Base-by-base conservation (phyloP, 2,797 vertebrate genomes). In the Microctenopoma stevenorrisi region DNA sequence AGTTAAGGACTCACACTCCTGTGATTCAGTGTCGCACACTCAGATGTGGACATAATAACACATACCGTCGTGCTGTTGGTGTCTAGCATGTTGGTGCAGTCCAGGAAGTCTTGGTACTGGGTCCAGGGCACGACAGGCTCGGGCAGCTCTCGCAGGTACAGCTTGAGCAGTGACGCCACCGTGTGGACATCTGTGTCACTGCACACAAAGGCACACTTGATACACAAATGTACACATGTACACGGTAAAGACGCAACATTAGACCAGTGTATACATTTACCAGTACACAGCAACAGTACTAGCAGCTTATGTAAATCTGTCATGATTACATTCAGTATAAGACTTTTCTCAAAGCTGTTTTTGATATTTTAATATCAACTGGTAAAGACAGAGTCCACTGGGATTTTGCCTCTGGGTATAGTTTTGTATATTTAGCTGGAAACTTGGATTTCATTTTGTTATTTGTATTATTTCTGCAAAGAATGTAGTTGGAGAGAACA, bases 121-220 rank as follows among this genome's bases (percentile, higher is more conserved):
- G 72, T 86, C 96, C 97, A 99, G 16, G 98, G 98, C 25, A 99
- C 91, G 0, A 96, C 96, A 0, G 98, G 98, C 81, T 98, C 95
- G 0, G 98, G 98, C 11, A 99, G 95, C 89, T 99, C 98, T 11
- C 98, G 90, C 73, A 99, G 94, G 88, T 99, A 99, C 66, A 99
- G 93, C 69, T 99, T 99, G 69, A 99, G 86, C 73, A 99, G 92
- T 1, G 98, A 99, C 10, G 96, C 97, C 90, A 99, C 98, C 0
- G 98, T 99, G 94, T 99, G 98, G 70, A 99, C 97, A 38, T 99
- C 98, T 0, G 98, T 99, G 76, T 98, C 96, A 85, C 98, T 99
- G 95, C 68, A 83, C 38, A 2, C 7, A 38, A 47, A 7, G 0
- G 64, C 5, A 72, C 3, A 22, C 22, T 22, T 22, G 22, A 22